A percentile compares a stretch with the other conserved stretches of the same genome.
Conservation (phyloP, 2,113 vertebrate species). For the Hemiprocne comata region DNA sequence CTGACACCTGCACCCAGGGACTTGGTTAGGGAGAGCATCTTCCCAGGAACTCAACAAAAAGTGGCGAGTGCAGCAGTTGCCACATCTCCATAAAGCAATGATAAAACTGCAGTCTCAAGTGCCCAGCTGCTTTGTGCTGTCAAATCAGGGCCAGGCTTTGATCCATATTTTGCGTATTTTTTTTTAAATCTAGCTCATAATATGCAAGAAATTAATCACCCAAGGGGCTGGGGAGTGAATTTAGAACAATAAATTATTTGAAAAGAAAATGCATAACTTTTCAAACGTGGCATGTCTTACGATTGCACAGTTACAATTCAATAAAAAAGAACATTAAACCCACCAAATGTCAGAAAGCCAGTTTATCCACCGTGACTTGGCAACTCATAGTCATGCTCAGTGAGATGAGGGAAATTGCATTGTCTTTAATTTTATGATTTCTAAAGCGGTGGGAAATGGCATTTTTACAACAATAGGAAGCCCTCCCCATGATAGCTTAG, state of each 20-base stretch:
- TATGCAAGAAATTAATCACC: neutral
- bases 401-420: neutral
- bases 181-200: neutral
- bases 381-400: neutral
- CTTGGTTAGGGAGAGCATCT: neutral
- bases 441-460: neutral
- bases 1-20: neutral
- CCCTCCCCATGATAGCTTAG: neutral
- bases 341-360: neutral
- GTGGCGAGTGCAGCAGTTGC: neutral
- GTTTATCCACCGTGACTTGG: conserved; percentile 1
- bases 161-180: neutral
- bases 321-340: neutral
- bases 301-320: neutral
- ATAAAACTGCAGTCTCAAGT: neutral
- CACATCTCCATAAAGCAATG: neutral
- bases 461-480: conserved; percentile 36
- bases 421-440: conserved; percentile 36
- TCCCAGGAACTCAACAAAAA: neutral
- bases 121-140: neutral
- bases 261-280: neutral
- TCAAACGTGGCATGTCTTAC: neutral
- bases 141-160: neutral
- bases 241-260: neutral
- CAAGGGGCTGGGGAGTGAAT: neutral